Percentiles rank a stretch among this genome's conserved stretches.
Evolutionary conservation across 2,888 invertebrate genomes (phyloP).

Genomic region (Phengaris alcon): DNA sequence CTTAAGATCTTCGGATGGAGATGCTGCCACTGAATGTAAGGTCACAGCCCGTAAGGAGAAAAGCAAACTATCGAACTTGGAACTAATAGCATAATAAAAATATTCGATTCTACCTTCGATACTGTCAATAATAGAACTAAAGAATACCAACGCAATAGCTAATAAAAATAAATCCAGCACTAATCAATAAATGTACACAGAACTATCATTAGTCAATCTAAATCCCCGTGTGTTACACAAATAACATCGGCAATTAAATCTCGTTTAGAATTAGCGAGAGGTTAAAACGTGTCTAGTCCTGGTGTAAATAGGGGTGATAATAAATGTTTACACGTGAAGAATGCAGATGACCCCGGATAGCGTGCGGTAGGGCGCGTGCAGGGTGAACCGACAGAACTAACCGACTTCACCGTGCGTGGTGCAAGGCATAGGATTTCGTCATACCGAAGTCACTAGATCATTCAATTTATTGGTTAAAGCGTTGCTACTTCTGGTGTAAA

Average conservation of each 20-base stretch:
- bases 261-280: constrained; percentile 1
- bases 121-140: not conserved
- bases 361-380: constrained; percentile 4
- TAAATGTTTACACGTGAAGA: constrained; percentile 21
- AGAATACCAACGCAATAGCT: not conserved
- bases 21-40: too few relatives aligned
- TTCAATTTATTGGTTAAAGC: not conserved
- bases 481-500: not conserved
- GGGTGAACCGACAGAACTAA: constrained; percentile 8
- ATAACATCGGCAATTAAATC: constrained; percentile 13
- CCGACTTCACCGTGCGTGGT: not conserved
- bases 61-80: too few relatives aligned
- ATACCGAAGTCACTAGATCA: too few relatives aligned
- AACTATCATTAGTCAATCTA: not conserved
- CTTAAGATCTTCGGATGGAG: too few relatives aligned
- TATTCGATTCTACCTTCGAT: too few relatives aligned
- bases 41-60: too few relatives aligned
- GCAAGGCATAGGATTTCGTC: not conserved
- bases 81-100: too few relatives aligned
- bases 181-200: not conserved
- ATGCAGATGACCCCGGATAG: constrained; percentile 20
- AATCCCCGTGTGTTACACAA: not conserved
- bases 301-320: constrained; percentile 20
- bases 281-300: constrained; percentile 3
- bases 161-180: not conserved